Evolutionary conservation across 2,797 vertebrate genomes (phyloP).

Genomic region (Sebastes kiyomatsui): DNA sequence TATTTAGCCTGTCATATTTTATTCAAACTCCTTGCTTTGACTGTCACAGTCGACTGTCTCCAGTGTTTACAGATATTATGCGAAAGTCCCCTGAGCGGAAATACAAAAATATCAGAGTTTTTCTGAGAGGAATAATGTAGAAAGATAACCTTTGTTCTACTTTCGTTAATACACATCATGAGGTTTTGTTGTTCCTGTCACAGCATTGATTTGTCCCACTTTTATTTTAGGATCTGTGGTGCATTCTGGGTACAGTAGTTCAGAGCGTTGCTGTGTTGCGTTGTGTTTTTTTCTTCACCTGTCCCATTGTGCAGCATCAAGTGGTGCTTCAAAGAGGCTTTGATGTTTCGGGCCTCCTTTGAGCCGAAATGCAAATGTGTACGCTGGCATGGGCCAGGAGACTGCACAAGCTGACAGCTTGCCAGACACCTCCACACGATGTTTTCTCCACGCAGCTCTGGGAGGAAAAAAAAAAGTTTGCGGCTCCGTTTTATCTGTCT

Average conservation of each 20-base stretch:
- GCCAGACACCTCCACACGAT: conserved; percentile 43
- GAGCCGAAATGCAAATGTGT: conserved; percentile 75
- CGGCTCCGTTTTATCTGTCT: conserved; percentile 38
- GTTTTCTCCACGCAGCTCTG: conserved; percentile 31
- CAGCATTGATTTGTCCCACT: conserved; percentile 37
- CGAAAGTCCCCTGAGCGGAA: conserved; percentile 31
- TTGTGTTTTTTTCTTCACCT: conserved; percentile 55
- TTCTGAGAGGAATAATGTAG: conserved; percentile 12
- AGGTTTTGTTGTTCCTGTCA: neutral
- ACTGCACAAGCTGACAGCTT: conserved; percentile 54
- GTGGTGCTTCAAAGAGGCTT: conserved; percentile 67
- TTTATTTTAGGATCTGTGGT: conserved; percentile 46
- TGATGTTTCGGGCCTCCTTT: conserved; percentile 66
- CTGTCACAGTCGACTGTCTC: conserved; percentile 47
- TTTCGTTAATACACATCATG: conserved; percentile 19
- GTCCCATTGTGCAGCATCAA: conserved; percentile 58
- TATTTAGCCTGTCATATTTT: conserved; percentile 67
- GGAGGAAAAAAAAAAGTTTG: conserved; percentile 25
- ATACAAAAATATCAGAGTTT: conserved; percentile 48
- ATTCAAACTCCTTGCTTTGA: conserved; percentile 47
- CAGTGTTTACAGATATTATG: conserved; percentile 48
- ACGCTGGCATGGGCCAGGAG: conserved; percentile 49
- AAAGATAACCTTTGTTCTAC: conserved; percentile 43
- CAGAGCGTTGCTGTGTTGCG: neutral
- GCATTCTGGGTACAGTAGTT: conserved; percentile 70